Conservation (phyloP, 2,113 vertebrate genomes). For the Hemicordylus capensis region DNA sequence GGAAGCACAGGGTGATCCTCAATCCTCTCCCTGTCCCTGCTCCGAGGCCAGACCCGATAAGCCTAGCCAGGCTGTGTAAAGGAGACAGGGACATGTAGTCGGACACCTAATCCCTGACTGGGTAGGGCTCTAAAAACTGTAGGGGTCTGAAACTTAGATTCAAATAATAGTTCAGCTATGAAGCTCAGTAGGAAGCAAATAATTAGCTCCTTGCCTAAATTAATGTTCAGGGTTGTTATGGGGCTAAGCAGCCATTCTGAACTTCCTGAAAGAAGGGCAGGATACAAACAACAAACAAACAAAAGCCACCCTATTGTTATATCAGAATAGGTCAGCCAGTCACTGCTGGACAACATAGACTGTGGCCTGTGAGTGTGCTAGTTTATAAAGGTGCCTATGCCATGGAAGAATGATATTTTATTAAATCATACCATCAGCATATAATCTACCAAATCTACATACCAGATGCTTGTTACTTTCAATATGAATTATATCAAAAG, state of each 20-base stretch:
- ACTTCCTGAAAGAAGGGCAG: neutral
- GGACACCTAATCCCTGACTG: neutral
- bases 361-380: neutral
- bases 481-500: slow-evolving; percentile 56
- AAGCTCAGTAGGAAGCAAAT: neutral
- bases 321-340: neutral
- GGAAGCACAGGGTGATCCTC: too few species aligned
- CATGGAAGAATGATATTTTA: neutral
- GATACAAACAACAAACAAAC: neutral
- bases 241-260: neutral
- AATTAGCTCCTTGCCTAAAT: neutral
- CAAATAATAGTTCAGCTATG: neutral
- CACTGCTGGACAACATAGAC: neutral
- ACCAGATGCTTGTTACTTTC: slow-evolving; percentile 53
- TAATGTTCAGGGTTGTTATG: neutral
- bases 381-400: neutral
- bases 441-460: slow-evolving; percentile 42
- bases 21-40: too few species aligned
- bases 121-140: neutral
- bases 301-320: neutral
- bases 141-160: neutral
- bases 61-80: too few species aligned
- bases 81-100: too few species aligned
- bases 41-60: too few species aligned
- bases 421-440: slow-evolving; percentile 10